Conservation (phyloP, 1,140 invertebrate species). For the Drosophila ambigua region DNA sequence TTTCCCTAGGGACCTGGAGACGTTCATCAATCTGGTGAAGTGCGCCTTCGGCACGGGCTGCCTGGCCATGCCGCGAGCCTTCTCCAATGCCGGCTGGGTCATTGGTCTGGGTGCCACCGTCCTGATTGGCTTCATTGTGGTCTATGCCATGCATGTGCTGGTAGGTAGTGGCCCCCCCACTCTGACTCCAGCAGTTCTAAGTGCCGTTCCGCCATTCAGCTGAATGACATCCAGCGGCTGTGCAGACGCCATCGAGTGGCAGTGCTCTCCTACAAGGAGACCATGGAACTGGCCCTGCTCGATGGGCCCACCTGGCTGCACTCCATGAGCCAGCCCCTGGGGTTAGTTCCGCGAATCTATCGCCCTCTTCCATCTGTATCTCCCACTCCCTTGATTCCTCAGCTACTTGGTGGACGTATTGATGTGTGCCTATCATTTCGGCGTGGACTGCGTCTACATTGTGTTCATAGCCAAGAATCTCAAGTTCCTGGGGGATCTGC, state of each 20-base stretch:
- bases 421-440: conserved; percentile 51
- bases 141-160: conserved; percentile 60
- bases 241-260: conserved; percentile 11
- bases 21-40: conserved; percentile 58
- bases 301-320: conserved; percentile 36
- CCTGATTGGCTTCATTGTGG: conserved; percentile 25
- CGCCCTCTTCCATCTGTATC: no score
- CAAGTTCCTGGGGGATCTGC: conserved; percentile 49
- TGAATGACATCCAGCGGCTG: conserved; percentile 26
- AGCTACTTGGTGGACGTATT: conserved; percentile 52
- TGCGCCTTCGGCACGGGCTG: conserved; percentile 61
- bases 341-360: conserved; percentile 25
- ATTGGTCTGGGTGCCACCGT: conserved; percentile 46
- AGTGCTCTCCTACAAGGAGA: conserved; percentile 42
- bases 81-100: conserved; percentile 47
- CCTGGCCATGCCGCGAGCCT: conserved; percentile 60
- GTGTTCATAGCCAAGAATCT: conserved; percentile 56
- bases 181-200: no score
- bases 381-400: no score
- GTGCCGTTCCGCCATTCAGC: conserved; percentile 5
- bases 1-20: conserved; percentile 41
- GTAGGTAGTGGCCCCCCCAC: conserved; percentile 9
- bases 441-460: conserved; percentile 58
- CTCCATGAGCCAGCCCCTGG: conserved; percentile 27
- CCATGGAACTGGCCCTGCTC: conserved; percentile 44